Evolutionary conservation across 2,797 vertebrate genomes (phyloP), one percentile per base, ranked within the genome.

Genomic region (Mus minutoides): DNA sequence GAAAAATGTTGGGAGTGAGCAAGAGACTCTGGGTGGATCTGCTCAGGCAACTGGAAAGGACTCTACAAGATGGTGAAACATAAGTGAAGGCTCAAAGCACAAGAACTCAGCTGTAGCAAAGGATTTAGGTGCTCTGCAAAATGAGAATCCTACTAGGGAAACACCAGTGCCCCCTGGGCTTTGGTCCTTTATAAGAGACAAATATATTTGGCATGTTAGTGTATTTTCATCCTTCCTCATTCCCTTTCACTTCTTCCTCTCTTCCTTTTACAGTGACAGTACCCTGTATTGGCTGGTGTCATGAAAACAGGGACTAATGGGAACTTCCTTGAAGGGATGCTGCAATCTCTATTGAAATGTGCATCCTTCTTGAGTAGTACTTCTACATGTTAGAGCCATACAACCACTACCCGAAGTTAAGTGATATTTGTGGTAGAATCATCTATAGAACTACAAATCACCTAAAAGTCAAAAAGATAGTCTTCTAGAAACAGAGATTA

Each of bases 121-220:
- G 31, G 62, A 43, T 37, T 40, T 31, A 22, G 64, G 62, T 3
- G 9, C 43, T 94, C 82, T 34, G 71, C 49, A 52, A 92, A 43
- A 85, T n/a, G 21, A 24, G n/a, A 69, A 56, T 40, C 56, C 67
- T 54, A 21, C 26, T 40, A 71, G 1, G 5, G n/a, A 73, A 87
- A 37, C 49, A 29, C 9, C 10, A 31, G 9, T 73, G 67, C 3
- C 19, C 34, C 34, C 9, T 54, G 54, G 21, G 34, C 40, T 31
- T 46, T 26, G 26, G 58, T 14, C 37, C 64, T 95, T 88, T 37
- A 49, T 84, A 86, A 93, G 69, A 92, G 43, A 73, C 69, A 95
- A 14, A 40, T 3, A 17, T 12, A 40, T 7, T 6, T 21, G 13
- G 0, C 6, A 24, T 19, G 4, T 43, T n/a, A n/a, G 29, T 69